These are phyloP conservation scores for Coleophora deauratella DNA, from an alignment of 2,888 invertebrate genomes.

Conservation along the genomic window DNA sequence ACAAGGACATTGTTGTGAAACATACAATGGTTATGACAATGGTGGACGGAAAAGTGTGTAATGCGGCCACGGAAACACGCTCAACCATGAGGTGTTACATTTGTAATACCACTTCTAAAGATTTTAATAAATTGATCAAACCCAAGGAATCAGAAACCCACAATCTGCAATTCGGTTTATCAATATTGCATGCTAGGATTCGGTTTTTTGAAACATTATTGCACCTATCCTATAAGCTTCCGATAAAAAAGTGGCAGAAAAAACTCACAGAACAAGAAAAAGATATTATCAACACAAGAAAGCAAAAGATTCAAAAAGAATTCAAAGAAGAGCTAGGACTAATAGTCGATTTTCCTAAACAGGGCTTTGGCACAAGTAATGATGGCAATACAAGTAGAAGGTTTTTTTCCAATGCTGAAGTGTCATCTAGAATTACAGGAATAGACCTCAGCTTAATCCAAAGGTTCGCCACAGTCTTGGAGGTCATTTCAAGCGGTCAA, in stretches of 20 bases:
- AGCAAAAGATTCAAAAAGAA: background rate
- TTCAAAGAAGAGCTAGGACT: background rate
- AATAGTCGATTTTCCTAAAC: background rate
- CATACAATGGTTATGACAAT: conserved; percentile 18
- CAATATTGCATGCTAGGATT: background rate
- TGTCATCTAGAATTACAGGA: background rate
- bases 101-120: background rate
- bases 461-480: background rate
- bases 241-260: background rate
- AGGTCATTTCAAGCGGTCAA: background rate
- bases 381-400: background rate
- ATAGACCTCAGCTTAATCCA: background rate
- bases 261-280: background rate
- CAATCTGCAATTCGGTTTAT: background rate
- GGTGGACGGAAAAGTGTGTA: conserved; percentile 27
- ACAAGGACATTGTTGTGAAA: too few relatives aligned
- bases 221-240: background rate
- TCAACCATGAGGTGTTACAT: conserved; percentile 21
- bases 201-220: background rate
- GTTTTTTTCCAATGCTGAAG: background rate
- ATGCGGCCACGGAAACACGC: conserved; percentile 22
- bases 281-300: background rate
- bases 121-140: background rate
- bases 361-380: background rate
- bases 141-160: background rate